Percentiles rank a stretch among this genome's conserved stretches.
Evolutionary conservation across 2,113 vertebrate genomes (phyloP).

Genomic region (Balaenoptera acutorostrata): DNA sequence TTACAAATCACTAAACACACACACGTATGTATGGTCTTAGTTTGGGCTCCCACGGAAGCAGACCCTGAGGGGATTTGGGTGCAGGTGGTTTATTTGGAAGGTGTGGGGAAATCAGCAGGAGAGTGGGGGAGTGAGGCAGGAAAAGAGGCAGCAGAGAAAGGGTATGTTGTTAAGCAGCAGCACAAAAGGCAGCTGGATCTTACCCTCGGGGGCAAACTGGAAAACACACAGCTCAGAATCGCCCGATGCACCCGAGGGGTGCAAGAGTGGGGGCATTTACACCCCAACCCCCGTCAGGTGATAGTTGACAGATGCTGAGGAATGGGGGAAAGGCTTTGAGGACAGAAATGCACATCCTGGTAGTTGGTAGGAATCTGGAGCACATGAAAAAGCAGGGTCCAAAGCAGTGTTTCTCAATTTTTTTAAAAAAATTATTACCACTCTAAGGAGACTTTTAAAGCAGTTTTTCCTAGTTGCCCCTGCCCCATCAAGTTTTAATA

Average conservation of each 20-base stretch:
- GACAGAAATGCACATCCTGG: not conserved
- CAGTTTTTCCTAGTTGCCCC: not conserved
- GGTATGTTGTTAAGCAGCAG: not conserved
- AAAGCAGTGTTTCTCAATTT: not conserved
- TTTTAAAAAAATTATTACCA: not conserved
- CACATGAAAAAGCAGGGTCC: not conserved
- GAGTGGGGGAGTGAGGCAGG: not conserved
- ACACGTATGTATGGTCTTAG: not conserved
- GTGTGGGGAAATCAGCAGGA: not conserved
- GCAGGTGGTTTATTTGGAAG: not conserved
- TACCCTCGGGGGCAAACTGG: not conserved
- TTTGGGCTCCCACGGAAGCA: not conserved
- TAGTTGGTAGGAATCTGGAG: not conserved
- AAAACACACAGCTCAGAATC: not conserved
- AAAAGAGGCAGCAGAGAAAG: too few species aligned
- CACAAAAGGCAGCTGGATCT: not conserved
- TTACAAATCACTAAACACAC: not conserved
- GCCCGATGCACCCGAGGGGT: accelerated
- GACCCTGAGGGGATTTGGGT: not conserved
- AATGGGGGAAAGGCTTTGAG: accelerated
- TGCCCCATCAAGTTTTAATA: not conserved
- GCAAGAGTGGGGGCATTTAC: accelerated
- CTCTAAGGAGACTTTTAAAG: not conserved
- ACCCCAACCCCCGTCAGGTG: not conserved
- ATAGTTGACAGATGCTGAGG: too few species aligned